These are phyloP conservation scores for Peromyscus melanophrys DNA, from an alignment of 2,797 vertebrate species.

Conservation along the genomic window DNA sequence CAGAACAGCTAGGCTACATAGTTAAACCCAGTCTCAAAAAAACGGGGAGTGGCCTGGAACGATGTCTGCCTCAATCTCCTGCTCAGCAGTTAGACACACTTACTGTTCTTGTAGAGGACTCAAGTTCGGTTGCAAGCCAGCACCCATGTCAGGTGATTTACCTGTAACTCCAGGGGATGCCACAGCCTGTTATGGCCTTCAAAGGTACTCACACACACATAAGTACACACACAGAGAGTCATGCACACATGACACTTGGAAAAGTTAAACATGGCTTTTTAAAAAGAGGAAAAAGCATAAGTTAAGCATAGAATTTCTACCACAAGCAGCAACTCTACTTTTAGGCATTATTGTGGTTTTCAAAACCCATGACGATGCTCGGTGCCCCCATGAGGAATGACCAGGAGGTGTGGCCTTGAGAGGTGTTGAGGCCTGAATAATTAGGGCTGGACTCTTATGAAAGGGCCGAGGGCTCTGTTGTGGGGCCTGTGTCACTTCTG, in stretches of 20 bases:
- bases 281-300: neutral
- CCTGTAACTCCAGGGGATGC: neutral
- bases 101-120: neutral
- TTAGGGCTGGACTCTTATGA: neutral
- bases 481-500: neutral
- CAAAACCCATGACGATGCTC: neutral
- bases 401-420: neutral
- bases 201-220: neutral
- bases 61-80: neutral
- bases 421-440: too few species aligned
- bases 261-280: neutral
- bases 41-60: neutral
- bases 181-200: neutral
- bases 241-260: neutral
- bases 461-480: neutral
- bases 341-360: neutral
- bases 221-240: neutral
- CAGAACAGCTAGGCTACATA: neutral
- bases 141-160: neutral
- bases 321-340: rapidly evolving
- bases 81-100: neutral
- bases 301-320: rapidly evolving
- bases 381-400: neutral
- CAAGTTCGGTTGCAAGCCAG: neutral
- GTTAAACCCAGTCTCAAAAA: neutral